Conservation (phyloP, 92 coral and sea anemone genomes). For the Phymanthus crucifer region DNA sequence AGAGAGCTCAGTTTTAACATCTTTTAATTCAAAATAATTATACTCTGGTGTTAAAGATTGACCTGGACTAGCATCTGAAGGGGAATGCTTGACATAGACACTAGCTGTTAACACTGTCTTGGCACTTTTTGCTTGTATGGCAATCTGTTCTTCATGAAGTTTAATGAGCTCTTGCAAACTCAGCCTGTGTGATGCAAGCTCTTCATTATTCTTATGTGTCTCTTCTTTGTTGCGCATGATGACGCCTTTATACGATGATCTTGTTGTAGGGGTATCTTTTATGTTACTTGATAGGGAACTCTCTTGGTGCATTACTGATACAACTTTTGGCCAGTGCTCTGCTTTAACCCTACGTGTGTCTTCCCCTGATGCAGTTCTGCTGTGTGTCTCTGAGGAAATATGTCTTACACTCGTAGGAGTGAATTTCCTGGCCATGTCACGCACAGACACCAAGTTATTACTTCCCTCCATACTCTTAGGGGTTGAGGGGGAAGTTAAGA, state of each 20-base stretch:
- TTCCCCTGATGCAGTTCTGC: conserved; percentile 7
- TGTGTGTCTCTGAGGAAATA: conserved; percentile 26
- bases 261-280: conserved; percentile 35
- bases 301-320: conserved; percentile 29
- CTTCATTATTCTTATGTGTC: conserved; percentile 33
- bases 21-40: conserved; percentile 30
- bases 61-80: conserved; percentile 39
- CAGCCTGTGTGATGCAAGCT: conserved; percentile 69
- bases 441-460: conserved; percentile 44
- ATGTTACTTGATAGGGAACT: background rate
- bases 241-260: conserved; percentile 41
- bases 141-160: conserved; percentile 89
- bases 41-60: background rate
- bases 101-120: conserved; percentile 54
- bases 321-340: conserved; percentile 71
- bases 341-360: conserved; percentile 70
- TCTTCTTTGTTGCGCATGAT: conserved; percentile 23
- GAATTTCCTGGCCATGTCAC: conserved; percentile 73
- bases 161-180: conserved; percentile 89
- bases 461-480: conserved; percentile 1
- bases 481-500: background rate
- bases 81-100: conserved; percentile 64
- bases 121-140: conserved; percentile 89
- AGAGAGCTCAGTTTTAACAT: background rate
- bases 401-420: conserved; percentile 50